Evolutionary conservation across 2,113 vertebrate genomes (phyloP), one percentile per base, ranked within the genome.

Genomic region (Osmerus eperlanus): DNA sequence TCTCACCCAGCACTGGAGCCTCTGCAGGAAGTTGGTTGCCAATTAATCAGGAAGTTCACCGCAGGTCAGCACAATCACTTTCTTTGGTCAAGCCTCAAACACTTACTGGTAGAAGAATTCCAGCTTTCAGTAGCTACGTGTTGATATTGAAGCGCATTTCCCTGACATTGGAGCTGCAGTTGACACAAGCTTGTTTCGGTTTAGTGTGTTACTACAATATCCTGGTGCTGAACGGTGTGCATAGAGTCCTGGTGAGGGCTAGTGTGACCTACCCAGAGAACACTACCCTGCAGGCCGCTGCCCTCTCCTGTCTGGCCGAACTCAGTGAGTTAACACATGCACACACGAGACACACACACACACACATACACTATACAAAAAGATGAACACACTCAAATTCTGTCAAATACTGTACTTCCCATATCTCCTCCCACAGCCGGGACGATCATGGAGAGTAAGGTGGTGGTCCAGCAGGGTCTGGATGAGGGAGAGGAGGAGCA

Each of bases 131-230:
- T 47, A 23, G 41, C 29, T 66, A 51, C 32, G 15, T 47, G 53
- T 29, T 32, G 14, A 36, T 13, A 52, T 19, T 52, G 4, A 56
- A 56, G 55, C 15, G 3, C 3, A 19, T 19, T 65, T 51, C 32
- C n/a, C 60, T 29, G 53, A 15, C 23, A 16, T 3, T 70, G 21
- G 32, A 36, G 32, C 32, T 47, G 41, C 41, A 47, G 41, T 11
- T 47, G 41, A 47, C 41, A 11, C 41, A 47, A 47, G 8, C 3
- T 41, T 68, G 36, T 32, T 32, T 32, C 59, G 4, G 79, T 14
- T 68, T 53, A 99, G 97, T 95, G 86, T 96, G 94, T 64, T 98
- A 95, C 92, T 96, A 93, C 83, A 94, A 92, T 85, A 98, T 98
- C 85, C 90, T 99, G 84, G 96, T 98, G 0, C 83, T 94, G 70